Conservation (phyloP, 1,140 invertebrate genomes). For the Hyles euphorbiae region DNA sequence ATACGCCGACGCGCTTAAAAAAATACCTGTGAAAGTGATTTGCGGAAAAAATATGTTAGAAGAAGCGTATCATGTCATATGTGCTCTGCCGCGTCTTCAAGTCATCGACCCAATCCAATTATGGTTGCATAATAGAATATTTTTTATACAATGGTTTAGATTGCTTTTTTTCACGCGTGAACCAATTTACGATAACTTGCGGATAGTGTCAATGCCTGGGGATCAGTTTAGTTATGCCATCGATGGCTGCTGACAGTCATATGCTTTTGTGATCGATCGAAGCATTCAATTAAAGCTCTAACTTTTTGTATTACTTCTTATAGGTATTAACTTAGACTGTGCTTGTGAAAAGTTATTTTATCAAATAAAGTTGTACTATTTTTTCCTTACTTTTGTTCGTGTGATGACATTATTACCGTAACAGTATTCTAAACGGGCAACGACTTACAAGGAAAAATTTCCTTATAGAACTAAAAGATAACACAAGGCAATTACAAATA, state of each 20-base stretch:
- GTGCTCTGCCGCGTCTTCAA: conserved; percentile 28
- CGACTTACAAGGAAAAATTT: no score
- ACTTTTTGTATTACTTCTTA: no score
- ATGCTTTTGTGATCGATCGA: not conserved
- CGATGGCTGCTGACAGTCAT: not conserved
- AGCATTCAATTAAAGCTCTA: no score
- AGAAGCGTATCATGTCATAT: conserved; percentile 31
- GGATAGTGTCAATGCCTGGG: conserved; percentile 27
- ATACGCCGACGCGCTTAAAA: conserved; percentile 12
- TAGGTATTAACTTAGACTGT: no score
- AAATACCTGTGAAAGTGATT: conserved; percentile 40
- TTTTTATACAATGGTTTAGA: conserved; percentile 43
- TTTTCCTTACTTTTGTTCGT: no score
- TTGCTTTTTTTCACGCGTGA: conserved; percentile 49
- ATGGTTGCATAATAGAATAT: conserved; percentile 50
- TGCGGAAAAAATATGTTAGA: conserved; percentile 27
- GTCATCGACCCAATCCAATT: conserved; percentile 59
- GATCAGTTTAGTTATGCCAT: conserved; percentile 6
- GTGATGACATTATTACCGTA: no score
- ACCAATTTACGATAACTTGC: conserved; percentile 40
- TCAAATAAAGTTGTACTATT: no score
- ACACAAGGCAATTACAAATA: no score
- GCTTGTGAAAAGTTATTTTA: no score
- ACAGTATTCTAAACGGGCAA: no score
- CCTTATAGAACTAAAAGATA: no score